These are phyloP conservation scores for Chlamydotis undulata DNA, from an alignment of 2,113 vertebrate genomes.

Conservation along the genomic window DNA sequence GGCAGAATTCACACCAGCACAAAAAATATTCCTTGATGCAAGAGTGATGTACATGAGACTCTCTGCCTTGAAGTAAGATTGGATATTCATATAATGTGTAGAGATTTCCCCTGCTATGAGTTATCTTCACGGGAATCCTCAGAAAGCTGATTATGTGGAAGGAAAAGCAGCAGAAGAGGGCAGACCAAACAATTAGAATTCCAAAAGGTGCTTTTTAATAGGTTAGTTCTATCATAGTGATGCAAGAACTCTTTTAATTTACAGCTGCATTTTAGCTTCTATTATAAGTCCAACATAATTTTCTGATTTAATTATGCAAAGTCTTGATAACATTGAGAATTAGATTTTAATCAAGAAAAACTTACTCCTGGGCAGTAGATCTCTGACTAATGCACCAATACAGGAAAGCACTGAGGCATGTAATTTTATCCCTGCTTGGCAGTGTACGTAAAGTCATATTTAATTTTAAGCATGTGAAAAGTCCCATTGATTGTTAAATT, in stretches of 20 bases:
- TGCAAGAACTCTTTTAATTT: not conserved
- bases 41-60: not conserved
- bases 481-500: not conserved
- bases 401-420: not conserved
- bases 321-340: not conserved
- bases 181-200: not conserved
- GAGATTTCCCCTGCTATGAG: not conserved
- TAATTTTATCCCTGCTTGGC: conserved; percentile 18
- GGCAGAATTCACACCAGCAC: not conserved
- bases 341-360: conserved; percentile 25
- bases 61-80: not conserved
- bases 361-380: not conserved
- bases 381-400: not conserved
- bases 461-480: not conserved
- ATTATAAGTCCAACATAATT: not conserved
- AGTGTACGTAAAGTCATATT: not conserved
- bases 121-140: not conserved
- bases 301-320: not conserved
- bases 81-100: not conserved
- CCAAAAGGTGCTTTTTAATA: not conserved
- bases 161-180: not conserved
- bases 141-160: not conserved
- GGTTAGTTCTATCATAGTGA: not conserved
- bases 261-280: not conserved
- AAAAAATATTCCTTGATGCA: not conserved